Evolutionary conservation across 2,888 invertebrate species (phyloP).

Genomic region (Stratiomys singularior): DNA sequence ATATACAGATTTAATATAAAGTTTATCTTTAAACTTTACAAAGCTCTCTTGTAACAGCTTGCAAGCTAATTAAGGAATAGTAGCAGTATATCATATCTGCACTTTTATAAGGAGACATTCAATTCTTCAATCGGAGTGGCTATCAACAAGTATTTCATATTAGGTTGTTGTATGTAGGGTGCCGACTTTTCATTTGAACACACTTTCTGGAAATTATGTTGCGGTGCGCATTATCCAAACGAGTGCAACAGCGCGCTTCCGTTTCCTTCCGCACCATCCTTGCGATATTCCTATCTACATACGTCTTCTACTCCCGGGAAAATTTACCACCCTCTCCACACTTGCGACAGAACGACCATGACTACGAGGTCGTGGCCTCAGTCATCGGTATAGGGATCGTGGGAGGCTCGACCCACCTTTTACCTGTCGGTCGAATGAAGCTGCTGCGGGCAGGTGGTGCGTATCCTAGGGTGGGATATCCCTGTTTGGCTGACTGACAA

Average conservation of each 20-base stretch:
- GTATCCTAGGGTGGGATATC: neutral
- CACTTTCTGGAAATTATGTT: conserved; percentile 24
- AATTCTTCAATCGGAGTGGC: neutral
- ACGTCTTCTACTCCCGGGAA: neutral
- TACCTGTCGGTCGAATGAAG: neutral
- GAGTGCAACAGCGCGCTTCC: conserved; percentile 51
- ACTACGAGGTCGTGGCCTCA: conserved; percentile 20
- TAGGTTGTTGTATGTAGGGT: conserved; percentile 14
- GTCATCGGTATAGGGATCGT: neutral
- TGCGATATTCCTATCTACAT: neutral
- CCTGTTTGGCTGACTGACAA: conserved; percentile 22
- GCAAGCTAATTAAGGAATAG: no score
- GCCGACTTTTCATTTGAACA: conserved; percentile 19
- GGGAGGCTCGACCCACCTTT: conserved; percentile 17
- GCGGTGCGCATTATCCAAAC: conserved; percentile 52
- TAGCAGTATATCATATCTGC: no score
- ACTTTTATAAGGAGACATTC: neutral
- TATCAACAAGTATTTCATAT: conserved; percentile 45
- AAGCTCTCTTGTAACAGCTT: no score
- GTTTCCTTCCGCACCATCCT: neutral
- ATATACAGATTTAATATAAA: no score
- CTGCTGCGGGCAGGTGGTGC: neutral
- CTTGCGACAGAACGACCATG: conserved; percentile 19
- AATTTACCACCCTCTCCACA: neutral
- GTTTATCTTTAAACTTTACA: no score